phyloP scores from a whole-genome alignment of 2,113 vertebrate genomes.

The Erinaceus europaeus region DNA sequence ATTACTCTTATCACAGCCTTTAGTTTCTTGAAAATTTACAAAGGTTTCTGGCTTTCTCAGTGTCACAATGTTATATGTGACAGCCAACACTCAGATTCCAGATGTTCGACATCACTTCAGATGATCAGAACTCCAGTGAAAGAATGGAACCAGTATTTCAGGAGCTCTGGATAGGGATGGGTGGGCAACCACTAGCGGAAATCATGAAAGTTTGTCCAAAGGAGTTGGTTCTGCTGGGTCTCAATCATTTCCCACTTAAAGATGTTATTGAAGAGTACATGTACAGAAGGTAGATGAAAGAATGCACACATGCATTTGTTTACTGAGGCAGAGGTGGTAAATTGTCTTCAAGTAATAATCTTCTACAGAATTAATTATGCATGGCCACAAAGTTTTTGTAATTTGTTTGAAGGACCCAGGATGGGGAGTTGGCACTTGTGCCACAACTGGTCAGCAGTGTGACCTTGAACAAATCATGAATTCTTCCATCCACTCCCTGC shows the following conservation, averaged over 20 bases:
- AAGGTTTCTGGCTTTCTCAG: background rate
- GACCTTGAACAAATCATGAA: background rate
- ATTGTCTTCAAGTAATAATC: background rate
- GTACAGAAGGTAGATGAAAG: background rate
- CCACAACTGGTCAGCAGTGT: no score
- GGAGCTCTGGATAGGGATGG: background rate
- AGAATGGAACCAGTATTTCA: background rate
- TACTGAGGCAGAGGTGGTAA: background rate
- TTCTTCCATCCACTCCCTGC: background rate
- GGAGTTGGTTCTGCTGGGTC: accelerated
- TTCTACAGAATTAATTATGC: background rate
- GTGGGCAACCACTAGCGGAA: background rate
- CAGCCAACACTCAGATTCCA: background rate
- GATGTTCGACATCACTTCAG: background rate
- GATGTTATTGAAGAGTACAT: background rate
- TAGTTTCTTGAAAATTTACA: background rate
- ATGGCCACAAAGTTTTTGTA: background rate
- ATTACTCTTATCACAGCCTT: background rate
- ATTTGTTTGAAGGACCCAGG: background rate
- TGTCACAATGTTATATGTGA: accelerated
- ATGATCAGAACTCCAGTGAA: background rate
- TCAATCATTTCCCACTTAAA: background rate
- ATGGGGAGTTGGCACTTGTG: no score
- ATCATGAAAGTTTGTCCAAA: background rate
- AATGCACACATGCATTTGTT: background rate